Evolutionary conservation across 1,140 invertebrate species (phyloP).

Genomic region (Artemia franciscana): DNA sequence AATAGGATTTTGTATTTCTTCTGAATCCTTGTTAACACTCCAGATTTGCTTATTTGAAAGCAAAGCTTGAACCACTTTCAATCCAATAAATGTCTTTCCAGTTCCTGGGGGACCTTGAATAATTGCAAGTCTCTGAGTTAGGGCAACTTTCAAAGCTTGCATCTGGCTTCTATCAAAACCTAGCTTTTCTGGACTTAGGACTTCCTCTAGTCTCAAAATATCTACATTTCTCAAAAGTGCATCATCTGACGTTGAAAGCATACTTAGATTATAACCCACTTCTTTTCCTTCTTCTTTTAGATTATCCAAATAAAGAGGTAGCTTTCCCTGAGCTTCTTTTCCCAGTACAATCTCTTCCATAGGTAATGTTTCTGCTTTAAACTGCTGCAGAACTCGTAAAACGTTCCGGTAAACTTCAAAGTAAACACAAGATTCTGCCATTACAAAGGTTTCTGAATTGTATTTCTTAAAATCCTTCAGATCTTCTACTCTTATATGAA

Average conservation of each 20-base stretch:
- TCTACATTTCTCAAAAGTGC: not conserved
- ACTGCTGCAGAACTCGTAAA: not conserved
- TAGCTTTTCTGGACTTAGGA: too few species aligned
- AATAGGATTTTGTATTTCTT: slow-evolving; percentile 20
- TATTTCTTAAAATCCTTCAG: not conserved
- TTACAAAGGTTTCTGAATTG: not conserved
- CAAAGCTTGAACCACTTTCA: slow-evolving; percentile 17
- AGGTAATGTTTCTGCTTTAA: not conserved
- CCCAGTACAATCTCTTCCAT: not conserved
- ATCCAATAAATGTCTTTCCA: slow-evolving; percentile 27
- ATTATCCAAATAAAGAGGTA: too few species aligned
- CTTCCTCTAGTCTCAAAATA: not conserved
- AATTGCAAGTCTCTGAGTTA: slow-evolving; percentile 13
- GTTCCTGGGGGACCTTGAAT: slow-evolving; percentile 34
- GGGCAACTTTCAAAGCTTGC: slow-evolving; percentile 1
- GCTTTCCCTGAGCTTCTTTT: too few species aligned
- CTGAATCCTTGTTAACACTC: slow-evolving; percentile 1
- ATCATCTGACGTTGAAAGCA: too few species aligned
- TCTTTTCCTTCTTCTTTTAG: too few species aligned
- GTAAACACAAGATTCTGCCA: not conserved
- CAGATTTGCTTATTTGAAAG: slow-evolving; percentile 14
- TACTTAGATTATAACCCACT: too few species aligned
- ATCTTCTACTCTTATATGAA: not conserved
- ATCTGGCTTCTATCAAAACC: slow-evolving; percentile 1
- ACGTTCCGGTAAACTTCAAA: not conserved